phyloP scores from a whole-genome alignment of 2,888 invertebrate species.

The Dicranocentrus wangi region DNA sequence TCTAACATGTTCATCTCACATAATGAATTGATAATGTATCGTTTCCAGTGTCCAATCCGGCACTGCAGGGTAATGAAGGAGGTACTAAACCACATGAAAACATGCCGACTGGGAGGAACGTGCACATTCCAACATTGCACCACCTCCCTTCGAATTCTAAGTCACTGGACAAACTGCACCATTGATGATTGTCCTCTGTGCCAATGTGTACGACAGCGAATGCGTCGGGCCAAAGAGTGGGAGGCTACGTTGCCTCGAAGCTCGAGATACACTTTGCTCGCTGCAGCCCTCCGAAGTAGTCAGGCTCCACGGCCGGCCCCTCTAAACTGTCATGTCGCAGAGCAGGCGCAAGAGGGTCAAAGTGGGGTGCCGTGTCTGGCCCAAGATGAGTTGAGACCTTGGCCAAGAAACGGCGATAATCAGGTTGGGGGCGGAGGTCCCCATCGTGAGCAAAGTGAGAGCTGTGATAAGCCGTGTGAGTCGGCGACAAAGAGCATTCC shows the following conservation, averaged over 20 bases:
- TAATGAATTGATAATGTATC: not conserved
- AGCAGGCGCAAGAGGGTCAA: conserved; percentile 49
- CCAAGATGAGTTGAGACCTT: conserved; percentile 35
- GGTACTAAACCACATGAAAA: conserved; percentile 51
- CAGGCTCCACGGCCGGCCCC: conserved; percentile 43
- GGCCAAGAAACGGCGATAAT: conserved; percentile 26
- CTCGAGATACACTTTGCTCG: conserved; percentile 49
- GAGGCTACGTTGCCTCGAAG: conserved; percentile 48
- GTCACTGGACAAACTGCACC: conserved; percentile 60
- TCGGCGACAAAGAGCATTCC: conserved; percentile 6
- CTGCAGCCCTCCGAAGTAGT: conserved; percentile 48
- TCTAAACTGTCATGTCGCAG: conserved; percentile 50
- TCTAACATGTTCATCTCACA: conserved; percentile 1
- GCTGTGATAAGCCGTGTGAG: not conserved
- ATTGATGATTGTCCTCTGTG: conserved; percentile 55
- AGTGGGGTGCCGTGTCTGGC: conserved; percentile 50
- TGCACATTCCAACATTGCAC: conserved; percentile 55
- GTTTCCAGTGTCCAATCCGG: conserved; percentile 51
- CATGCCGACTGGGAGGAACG: conserved; percentile 19
- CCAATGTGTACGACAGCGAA: conserved; percentile 49
- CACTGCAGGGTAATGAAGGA: conserved; percentile 53
- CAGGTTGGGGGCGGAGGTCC: not conserved
- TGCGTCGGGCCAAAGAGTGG: conserved; percentile 57
- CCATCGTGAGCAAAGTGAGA: not conserved
- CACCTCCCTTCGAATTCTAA: conserved; percentile 45